Conservation (phyloP, 2,113 vertebrate genomes). For the Melanocharis versteri region DNA sequence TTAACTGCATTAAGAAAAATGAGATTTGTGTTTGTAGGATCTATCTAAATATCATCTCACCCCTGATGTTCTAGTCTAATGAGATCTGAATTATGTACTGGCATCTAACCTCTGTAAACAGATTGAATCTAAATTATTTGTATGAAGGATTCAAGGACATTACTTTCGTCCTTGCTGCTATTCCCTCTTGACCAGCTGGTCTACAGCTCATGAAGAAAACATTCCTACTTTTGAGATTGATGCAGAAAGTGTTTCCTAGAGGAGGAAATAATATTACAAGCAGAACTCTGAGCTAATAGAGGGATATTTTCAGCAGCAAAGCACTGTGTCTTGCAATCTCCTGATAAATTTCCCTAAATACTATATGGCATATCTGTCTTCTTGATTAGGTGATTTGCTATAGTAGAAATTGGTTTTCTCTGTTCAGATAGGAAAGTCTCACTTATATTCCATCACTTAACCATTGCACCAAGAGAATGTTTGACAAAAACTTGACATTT, state of each 20-base stretch:
- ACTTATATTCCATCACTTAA: background rate
- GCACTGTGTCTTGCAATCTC: fast-evolving
- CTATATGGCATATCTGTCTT: background rate
- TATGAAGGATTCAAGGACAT: constrained; percentile 22
- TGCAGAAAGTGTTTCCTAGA: background rate
- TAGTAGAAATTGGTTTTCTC: background rate
- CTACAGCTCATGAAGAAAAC: background rate
- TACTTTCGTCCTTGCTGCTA: background rate
- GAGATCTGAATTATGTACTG: constrained; percentile 49
- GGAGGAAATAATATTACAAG: background rate
- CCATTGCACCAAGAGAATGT: background rate
- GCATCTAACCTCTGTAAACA: background rate
- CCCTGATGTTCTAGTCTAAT: background rate
- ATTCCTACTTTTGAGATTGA: background rate
- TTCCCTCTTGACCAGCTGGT: background rate
- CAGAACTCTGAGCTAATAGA: background rate
- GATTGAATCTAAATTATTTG: constrained; percentile 45
- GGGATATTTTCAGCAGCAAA: background rate
- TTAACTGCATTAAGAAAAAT: constrained; percentile 39
- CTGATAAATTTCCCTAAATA: background rate
- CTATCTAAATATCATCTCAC: constrained; percentile 27
- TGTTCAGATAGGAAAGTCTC: background rate
- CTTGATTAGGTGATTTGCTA: background rate
- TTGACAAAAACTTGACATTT: background rate
- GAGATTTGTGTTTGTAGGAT: background rate